Evolutionary conservation across 2,113 vertebrate species (phyloP).

Genomic region (Crotalus tigris): DNA sequence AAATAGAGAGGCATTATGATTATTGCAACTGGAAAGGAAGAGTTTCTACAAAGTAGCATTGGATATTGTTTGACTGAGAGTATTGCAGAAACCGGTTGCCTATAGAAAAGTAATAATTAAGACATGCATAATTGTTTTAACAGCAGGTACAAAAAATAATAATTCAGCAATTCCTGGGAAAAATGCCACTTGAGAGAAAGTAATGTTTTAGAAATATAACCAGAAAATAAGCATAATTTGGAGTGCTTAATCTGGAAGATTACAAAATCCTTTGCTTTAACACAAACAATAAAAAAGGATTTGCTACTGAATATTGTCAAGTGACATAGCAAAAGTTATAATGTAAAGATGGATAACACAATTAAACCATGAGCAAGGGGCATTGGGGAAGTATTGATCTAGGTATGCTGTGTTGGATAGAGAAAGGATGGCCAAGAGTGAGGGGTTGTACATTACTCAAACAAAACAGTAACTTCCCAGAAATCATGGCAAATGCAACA

Average conservation of each 20-base stretch:
- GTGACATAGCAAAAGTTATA: not conserved
- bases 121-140: not conserved
- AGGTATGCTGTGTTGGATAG: not conserved
- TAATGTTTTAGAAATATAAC: not conserved
- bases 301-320: not conserved
- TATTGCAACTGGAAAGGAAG: not conserved
- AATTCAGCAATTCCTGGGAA: not conserved
- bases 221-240: not conserved
- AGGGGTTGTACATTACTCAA: not conserved
- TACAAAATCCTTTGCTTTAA: not conserved
- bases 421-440: not conserved
- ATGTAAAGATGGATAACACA: too few relatives aligned
- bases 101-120: not conserved
- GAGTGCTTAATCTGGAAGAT: not conserved
- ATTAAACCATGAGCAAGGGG: rapidly evolving
- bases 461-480: not conserved
- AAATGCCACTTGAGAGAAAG: not conserved
- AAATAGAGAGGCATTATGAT: not conserved
- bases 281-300: not conserved
- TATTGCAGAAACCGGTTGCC: not conserved
- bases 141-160: not conserved
- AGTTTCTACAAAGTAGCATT: not conserved
- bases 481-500: not conserved
- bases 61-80: not conserved
- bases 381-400: not conserved